A percentile compares a stretch with the other conserved stretches of the same genome.
These are phyloP conservation scores for Melitaea cinxia DNA, from an alignment of 1,140 invertebrate species.

Conservation along the genomic window DNA sequence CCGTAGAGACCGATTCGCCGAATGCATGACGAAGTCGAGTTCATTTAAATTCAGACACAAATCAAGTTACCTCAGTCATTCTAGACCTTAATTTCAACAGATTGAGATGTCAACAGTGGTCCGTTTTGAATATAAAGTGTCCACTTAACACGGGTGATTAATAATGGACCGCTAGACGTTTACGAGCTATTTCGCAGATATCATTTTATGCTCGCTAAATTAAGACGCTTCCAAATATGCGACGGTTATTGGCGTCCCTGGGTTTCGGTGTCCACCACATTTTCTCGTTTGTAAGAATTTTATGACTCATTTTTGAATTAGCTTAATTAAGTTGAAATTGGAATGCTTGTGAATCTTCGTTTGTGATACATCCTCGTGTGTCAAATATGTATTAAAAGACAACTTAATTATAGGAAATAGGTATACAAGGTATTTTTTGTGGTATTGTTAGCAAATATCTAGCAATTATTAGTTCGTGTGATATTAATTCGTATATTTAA, in stretches of 20 bases:
- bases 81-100: conserved; percentile 44
- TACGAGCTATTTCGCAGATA: conserved; percentile 53
- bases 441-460: background rate
- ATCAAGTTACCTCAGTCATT: conserved; percentile 40
- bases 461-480: background rate
- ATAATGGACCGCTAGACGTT: conserved; percentile 51
- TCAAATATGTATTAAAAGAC: conserved; percentile 21
- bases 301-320: conserved; percentile 32
- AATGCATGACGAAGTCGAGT: conserved; percentile 24
- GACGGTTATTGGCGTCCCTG: conserved; percentile 22
- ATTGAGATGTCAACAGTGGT: conserved; percentile 68
- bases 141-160: conserved; percentile 63
- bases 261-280: conserved; percentile 22
- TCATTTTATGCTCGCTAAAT: conserved; percentile 40
- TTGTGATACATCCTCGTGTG: conserved; percentile 17
- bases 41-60: conserved; percentile 29
- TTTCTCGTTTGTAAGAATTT: conserved; percentile 30
- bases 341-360: conserved; percentile 20
- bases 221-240: conserved; percentile 43
- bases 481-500: conserved; percentile 24
- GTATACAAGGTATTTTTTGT: background rate
- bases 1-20: conserved; percentile 14
- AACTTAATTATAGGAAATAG: conserved; percentile 11
- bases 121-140: conserved; percentile 64
- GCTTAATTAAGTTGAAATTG: conserved; percentile 38